Base-by-base conservation (phyloP, 2,113 vertebrate species). In the Phrynocephalus versicolor region DNA sequence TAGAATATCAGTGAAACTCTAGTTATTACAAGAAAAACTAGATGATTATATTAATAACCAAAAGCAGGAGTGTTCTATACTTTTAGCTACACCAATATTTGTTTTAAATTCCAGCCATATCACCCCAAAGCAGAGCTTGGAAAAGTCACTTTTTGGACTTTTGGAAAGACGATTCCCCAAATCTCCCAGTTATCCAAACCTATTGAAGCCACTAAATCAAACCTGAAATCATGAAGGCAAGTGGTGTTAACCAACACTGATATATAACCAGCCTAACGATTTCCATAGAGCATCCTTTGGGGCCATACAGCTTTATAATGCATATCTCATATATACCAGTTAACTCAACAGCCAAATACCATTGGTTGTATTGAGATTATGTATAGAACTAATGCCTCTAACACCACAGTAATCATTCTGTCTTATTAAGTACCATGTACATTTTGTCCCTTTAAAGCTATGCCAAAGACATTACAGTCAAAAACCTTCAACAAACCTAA, bases 161-260 rank as follows among this genome's bases (percentile, higher is more conserved):
- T 51, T 5, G 45, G 45, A 51, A 51, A 51, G 5, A 51, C 45
- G 10, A 51, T 51, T 51, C 45, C 10, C 45, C 45, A 51, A 51
- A 51, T 51, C 5, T 51, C 45, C 45, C 45, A 51, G 10, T 10
- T 51, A 51, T 51, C 27, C 30, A 67, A 62, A 55, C 27, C 35
- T 90, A 87, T 89, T 87, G 85, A 84, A 87, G 84, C 85, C 88
- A 92, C 87, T 82, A 88, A 91, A 88, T 90, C 91, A 90, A 93
- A 94, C 27, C 88, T 89, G 87, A 35, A 88, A 89, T 85, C 82
- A 82, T 92, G 85, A 84, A 93, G 88, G 87, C 82, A 88, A 73
- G 23, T 85, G 80, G 85, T 35, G 83, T 89, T 21, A 45, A n/a
- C 30, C 23, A 64, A 51, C 12, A 72, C 57, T 72, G n/a, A n/a